A percentile compares a stretch with the other conserved stretches of the same genome.
These are phyloP conservation scores for Scotopteryx bipunctaria DNA, from an alignment of 2,888 invertebrate species.

Conservation along the genomic window DNA sequence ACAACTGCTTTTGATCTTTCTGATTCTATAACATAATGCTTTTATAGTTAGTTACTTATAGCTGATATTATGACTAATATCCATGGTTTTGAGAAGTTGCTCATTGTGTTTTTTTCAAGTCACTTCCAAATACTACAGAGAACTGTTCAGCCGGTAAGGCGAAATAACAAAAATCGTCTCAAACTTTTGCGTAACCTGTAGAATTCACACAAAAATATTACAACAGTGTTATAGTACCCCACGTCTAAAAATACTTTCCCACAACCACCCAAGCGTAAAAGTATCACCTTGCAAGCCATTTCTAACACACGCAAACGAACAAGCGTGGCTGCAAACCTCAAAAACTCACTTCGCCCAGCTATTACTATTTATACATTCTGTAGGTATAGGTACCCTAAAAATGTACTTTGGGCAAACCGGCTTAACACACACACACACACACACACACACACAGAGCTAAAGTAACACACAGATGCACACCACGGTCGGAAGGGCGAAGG, in stretches of 20 bases:
- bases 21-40: too few relatives aligned
- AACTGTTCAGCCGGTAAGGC: too few relatives aligned
- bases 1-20: too few relatives aligned
- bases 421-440: conserved; percentile 52
- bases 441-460: conserved; percentile 11
- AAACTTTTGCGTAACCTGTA: too few relatives aligned
- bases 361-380: conserved; percentile 45
- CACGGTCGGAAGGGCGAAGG: conserved; percentile 66
- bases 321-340: conserved; percentile 35
- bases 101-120: too few relatives aligned
- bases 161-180: too few relatives aligned
- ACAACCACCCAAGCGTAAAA: neutral
- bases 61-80: too few relatives aligned
- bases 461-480: conserved; percentile 50
- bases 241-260: neutral
- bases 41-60: too few relatives aligned
- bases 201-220: neutral
- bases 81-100: too few relatives aligned
- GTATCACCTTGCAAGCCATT: neutral
- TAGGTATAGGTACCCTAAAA: conserved; percentile 68
- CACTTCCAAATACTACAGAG: too few relatives aligned
- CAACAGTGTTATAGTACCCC: neutral
- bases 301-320: conserved; percentile 1
- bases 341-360: conserved; percentile 44
- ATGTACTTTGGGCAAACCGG: conserved; percentile 68